A percentile compares a stretch with the other conserved stretches of the same genome.
phyloP scores from a whole-genome alignment of 2,113 vertebrate genomes.

The Hystrix brachyura region DNA sequence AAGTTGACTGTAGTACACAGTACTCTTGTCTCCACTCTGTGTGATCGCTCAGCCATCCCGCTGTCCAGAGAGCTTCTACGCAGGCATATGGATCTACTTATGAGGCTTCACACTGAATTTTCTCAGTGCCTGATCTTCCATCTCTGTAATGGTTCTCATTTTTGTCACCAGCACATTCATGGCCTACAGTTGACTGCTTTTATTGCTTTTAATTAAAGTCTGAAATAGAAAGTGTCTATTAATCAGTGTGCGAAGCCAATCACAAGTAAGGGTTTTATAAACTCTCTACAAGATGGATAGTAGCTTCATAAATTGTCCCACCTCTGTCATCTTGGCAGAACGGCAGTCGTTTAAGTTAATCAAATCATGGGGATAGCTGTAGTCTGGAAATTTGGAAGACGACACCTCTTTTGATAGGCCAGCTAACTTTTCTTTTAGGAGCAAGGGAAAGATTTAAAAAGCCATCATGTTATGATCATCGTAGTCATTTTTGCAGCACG shows the following conservation, averaged over 20 bases:
- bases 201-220: conserved; percentile 91
- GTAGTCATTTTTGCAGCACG: conserved; percentile 65
- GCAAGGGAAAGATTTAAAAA: conserved; percentile 77
- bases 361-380: conserved; percentile 77
- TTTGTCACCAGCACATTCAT: conserved; percentile 85
- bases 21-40: conserved; percentile 79
- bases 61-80: conserved; percentile 63
- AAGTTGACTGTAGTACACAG: too few relatives aligned
- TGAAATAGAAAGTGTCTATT: conserved; percentile 88
- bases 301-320: conserved; percentile 81
- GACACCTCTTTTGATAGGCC: conserved; percentile 79
- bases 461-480: conserved; percentile 68
- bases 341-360: conserved; percentile 85
- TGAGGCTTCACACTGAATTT: conserved; percentile 86
- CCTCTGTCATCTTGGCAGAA: conserved; percentile 85
- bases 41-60: conserved; percentile 15
- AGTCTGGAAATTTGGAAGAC: conserved; percentile 84
- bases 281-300: conserved; percentile 84
- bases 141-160: conserved; percentile 80
- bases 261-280: conserved; percentile 83
- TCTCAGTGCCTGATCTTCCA: conserved; percentile 87
- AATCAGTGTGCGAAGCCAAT: conserved; percentile 86
- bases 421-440: conserved; percentile 69
- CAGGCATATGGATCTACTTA: conserved; percentile 87
- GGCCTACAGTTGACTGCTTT: conserved; percentile 89